Conservation (phyloP, 2,113 vertebrate genomes). For the Emydocephalus ijimae region DNA sequence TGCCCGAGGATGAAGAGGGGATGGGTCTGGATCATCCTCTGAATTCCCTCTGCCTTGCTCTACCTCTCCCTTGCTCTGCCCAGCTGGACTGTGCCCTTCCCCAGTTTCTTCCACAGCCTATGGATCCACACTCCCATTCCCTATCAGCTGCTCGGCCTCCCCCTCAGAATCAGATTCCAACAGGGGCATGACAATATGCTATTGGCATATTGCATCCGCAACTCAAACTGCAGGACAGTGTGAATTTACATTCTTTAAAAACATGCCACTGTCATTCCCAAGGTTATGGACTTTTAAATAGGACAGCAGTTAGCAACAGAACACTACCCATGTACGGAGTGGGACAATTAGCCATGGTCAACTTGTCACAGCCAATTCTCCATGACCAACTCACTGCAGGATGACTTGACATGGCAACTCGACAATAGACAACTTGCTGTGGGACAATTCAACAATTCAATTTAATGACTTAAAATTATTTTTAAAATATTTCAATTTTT, state of each 20-base stretch:
- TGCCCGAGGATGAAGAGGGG: no score
- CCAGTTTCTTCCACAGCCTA: no score
- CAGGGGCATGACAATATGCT: not conserved
- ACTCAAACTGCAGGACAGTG: not conserved
- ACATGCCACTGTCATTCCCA: not conserved
- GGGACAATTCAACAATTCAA: not conserved
- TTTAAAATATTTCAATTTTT: not conserved
- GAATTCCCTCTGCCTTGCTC: no score
- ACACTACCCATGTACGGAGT: not conserved
- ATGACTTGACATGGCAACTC: not conserved
- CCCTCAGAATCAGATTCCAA: no score
- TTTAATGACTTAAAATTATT: not conserved
- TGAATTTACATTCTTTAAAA: not conserved
- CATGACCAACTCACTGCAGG: not conserved
- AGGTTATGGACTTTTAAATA: not conserved
- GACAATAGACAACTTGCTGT: not conserved
- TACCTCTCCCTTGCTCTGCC: no score
- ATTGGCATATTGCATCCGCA: not conserved
- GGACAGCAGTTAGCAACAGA: not conserved
- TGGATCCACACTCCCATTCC: no score
- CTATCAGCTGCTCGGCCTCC: no score
- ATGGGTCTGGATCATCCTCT: no score
- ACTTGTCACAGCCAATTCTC: not conserved
- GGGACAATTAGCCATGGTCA: not conserved
- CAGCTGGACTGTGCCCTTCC: no score